Conservation (phyloP, 2,888 invertebrate species). For the Mamestra brassicae region DNA sequence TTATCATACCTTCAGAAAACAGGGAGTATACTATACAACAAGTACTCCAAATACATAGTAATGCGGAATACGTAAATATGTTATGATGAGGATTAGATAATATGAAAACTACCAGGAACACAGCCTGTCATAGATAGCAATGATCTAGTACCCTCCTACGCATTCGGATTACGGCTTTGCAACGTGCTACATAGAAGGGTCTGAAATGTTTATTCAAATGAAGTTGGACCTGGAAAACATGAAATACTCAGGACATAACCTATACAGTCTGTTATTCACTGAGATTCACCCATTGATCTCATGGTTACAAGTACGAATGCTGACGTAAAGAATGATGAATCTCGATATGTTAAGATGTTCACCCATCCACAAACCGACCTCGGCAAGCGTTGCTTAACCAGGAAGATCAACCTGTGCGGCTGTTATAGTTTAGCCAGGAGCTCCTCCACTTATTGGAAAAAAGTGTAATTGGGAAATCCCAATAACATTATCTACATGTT, state of each 20-base stretch:
- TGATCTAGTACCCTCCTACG: constrained; percentile 52
- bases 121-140: constrained; percentile 37
- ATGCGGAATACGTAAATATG: constrained; percentile 36
- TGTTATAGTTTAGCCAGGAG: too few relatives aligned
- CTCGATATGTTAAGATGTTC: too few relatives aligned
- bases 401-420: too few relatives aligned
- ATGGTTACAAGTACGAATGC: neutral
- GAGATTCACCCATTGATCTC: neutral
- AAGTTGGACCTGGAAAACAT: constrained; percentile 5
- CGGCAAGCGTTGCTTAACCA: too few relatives aligned
- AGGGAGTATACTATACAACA: neutral
- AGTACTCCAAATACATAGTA: constrained; percentile 18
- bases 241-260: neutral
- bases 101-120: constrained; percentile 49
- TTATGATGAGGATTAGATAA: constrained; percentile 58
- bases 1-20: neutral
- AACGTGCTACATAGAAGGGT: constrained; percentile 8
- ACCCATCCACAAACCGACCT: too few relatives aligned
- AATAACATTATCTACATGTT: too few relatives aligned
- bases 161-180: constrained; percentile 38
- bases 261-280: neutral
- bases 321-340: too few relatives aligned
- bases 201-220: constrained; percentile 24
- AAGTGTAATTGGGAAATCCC: too few relatives aligned
- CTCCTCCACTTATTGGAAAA: too few relatives aligned